Percentiles rank a stretch among this genome's conserved stretches.
Evolutionary conservation across 2,888 invertebrate genomes (phyloP).

Genomic region (Diabrotica balteata): DNA sequence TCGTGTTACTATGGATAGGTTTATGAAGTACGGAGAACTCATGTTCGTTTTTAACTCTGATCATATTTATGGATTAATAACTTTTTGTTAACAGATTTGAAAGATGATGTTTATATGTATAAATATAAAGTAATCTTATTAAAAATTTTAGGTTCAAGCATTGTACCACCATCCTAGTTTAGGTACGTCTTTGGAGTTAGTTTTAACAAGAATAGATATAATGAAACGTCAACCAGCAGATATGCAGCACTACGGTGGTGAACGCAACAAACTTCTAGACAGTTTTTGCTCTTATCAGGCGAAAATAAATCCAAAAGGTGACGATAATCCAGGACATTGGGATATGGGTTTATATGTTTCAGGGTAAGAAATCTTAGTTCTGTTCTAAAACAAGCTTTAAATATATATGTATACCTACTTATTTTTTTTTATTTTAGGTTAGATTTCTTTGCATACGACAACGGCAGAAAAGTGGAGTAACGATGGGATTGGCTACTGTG

Average conservation of each 20-base stretch:
- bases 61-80: too few species aligned
- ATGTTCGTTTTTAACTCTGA: too few species aligned
- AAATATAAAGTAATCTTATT: background rate
- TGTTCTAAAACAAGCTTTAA: too few species aligned
- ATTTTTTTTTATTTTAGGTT: conserved; percentile 61
- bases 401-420: too few species aligned
- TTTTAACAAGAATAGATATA: conserved; percentile 74
- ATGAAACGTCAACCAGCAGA: conserved; percentile 70
- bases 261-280: conserved; percentile 72
- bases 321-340: conserved; percentile 77
- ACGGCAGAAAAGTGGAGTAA: conserved; percentile 73
- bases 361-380: conserved; percentile 61
- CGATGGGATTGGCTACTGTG: conserved; percentile 84
- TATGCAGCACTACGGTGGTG: conserved; percentile 71
- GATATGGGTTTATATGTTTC: conserved; percentile 81
- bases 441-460: conserved; percentile 77
- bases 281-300: conserved; percentile 78
- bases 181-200: conserved; percentile 70
- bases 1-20: too few species aligned
- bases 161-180: conserved; percentile 79
- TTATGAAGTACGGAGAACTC: too few species aligned
- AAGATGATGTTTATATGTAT: too few species aligned
- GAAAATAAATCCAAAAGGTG: conserved; percentile 70
- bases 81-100: too few species aligned
- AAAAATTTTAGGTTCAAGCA: conserved; percentile 70